These are phyloP conservation scores for Rhinopithecus roxellana DNA, from an alignment of 2,113 vertebrate genomes.

Conservation along the genomic window DNA sequence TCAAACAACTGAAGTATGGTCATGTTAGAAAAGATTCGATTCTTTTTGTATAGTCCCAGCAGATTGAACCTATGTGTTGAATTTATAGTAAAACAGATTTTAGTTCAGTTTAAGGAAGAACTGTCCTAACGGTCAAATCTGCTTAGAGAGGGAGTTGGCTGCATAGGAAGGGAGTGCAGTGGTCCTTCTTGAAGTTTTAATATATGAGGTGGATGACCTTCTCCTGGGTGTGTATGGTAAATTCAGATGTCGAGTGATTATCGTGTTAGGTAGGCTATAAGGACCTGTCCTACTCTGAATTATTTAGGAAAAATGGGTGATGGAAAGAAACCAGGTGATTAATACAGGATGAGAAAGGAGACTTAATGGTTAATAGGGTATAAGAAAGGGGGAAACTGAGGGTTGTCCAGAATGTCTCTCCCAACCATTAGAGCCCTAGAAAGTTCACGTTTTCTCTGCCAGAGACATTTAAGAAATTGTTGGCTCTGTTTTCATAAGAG, in stretches of 20 bases:
- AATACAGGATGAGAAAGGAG: background rate
- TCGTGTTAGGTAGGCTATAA: background rate
- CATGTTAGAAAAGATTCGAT: background rate
- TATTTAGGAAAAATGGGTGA: conserved; percentile 32
- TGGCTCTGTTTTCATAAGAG: conserved; percentile 38
- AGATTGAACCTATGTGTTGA: background rate
- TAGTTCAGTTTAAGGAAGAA: background rate
- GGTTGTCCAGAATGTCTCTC: background rate
- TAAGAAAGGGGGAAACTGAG: background rate
- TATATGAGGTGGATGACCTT: background rate
- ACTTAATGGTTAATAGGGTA: background rate
- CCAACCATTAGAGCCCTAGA: background rate
- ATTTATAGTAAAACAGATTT: conserved; percentile 23
- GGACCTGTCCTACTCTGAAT: background rate
- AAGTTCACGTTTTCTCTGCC: background rate
- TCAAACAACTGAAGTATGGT: conserved; percentile 16
- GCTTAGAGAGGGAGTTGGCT: background rate
- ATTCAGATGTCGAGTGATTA: background rate
- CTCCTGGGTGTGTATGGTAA: background rate
- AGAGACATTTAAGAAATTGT: conserved; percentile 42
- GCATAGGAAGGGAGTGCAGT: background rate
- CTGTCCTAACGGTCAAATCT: background rate
- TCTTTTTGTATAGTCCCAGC: conserved; percentile 8
- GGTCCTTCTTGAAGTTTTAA: background rate
- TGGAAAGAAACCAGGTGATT: background rate